Percentiles rank a stretch among this genome's conserved stretches.
Evolutionary conservation across 2,113 vertebrate genomes (phyloP).

Genomic region (Mesoclemmys tuberculata): DNA sequence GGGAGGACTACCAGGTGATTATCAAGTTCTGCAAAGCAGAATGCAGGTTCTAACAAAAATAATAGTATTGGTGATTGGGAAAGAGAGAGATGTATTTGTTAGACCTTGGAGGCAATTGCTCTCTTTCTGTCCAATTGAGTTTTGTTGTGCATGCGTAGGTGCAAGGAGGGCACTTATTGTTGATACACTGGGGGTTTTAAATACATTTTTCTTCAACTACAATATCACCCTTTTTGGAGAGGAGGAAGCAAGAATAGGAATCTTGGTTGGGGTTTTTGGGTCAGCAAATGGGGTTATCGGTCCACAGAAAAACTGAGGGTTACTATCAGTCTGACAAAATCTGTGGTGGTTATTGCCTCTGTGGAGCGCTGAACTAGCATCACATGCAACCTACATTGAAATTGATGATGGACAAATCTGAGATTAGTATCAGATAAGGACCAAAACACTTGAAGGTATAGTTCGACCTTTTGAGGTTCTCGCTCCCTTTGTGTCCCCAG

Average conservation of each 20-base stretch:
- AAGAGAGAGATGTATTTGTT: neutral
- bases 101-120: neutral
- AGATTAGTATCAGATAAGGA: neutral
- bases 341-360: neutral
- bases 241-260: neutral
- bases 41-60: neutral
- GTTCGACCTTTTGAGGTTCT: neutral
- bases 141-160: neutral
- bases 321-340: neutral
- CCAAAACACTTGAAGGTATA: neutral
- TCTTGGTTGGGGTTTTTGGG: neutral
- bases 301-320: neutral
- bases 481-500: neutral
- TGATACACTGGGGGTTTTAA: neutral
- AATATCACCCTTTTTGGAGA: neutral
- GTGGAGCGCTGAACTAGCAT: neutral
- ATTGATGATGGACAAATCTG: neutral
- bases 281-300: neutral
- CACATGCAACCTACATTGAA: neutral
- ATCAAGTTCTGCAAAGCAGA: neutral
- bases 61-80: neutral
- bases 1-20: conserved; percentile 93
- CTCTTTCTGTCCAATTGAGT: neutral
- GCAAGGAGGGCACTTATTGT: neutral
- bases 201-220: neutral